phyloP scores from a whole-genome alignment of 2,113 vertebrate genomes.

The Oncorhynchus kisutch region DNA sequence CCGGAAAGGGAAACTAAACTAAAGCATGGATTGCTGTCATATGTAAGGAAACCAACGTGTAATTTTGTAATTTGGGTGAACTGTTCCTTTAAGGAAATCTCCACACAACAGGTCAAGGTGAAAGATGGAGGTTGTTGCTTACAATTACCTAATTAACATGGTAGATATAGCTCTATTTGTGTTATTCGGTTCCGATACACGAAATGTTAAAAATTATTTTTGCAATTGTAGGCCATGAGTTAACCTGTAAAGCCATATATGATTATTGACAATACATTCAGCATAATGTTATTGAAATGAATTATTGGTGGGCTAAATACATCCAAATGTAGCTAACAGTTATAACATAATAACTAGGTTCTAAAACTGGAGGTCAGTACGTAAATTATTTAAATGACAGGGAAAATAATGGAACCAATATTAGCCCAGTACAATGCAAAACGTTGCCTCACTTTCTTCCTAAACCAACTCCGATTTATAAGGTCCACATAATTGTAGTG shows the following conservation, averaged over 20 bases:
- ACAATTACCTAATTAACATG: too few relatives aligned
- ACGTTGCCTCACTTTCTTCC: slow-evolving; percentile 24
- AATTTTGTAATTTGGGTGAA: too few relatives aligned
- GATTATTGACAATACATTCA: too few relatives aligned
- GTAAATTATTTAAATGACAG: slow-evolving; percentile 50
- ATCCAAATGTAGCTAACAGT: background rate
- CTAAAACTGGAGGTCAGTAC: slow-evolving; percentile 41
- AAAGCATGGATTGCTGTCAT: too few relatives aligned
- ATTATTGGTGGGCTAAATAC: background rate
- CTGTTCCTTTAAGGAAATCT: too few relatives aligned
- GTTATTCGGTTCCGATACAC: too few relatives aligned
- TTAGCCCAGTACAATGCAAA: background rate
- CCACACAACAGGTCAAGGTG: too few relatives aligned
- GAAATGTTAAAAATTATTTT: background rate
- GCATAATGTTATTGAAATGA: too few relatives aligned
- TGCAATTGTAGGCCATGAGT: background rate
- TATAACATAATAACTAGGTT: background rate
- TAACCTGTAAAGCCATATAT: background rate
- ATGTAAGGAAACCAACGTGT: too few relatives aligned
- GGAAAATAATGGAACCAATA: slow-evolving; percentile 15
- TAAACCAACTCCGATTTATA: slow-evolving; percentile 56
- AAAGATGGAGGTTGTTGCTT: too few relatives aligned
- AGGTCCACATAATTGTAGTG: slow-evolving; percentile 56
- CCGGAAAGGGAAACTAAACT: too few relatives aligned
- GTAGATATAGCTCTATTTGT: too few relatives aligned